Evolutionary conservation across 2,113 vertebrate genomes (phyloP).

Genomic region (Noturus placidus): DNA sequence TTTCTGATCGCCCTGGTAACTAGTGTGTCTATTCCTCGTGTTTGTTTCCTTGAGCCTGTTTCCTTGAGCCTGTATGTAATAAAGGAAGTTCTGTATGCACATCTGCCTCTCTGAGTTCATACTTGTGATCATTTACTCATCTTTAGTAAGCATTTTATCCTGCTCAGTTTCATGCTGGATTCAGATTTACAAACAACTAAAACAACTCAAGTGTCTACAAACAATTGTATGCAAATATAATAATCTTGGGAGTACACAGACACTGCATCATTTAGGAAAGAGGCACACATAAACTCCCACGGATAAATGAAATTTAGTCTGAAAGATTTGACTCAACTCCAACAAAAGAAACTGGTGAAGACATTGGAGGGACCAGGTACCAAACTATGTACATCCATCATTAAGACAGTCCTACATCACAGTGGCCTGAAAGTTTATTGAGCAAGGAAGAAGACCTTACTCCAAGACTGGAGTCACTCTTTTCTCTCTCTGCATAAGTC

Average conservation of each 20-base stretch:
- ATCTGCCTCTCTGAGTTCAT: too few species aligned
- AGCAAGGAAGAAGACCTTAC: not conserved
- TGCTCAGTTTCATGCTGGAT: not conserved
- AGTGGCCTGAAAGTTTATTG: too few species aligned
- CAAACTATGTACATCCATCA: not conserved
- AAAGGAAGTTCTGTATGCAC: too few species aligned
- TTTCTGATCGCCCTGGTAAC: too few species aligned
- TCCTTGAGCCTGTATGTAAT: too few species aligned
- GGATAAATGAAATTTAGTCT: not conserved
- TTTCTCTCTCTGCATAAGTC: not conserved
- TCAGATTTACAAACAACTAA: not conserved
- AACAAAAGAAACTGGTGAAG: not conserved
- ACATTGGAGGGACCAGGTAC: not conserved
- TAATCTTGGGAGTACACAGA: not conserved
- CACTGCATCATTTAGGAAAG: not conserved
- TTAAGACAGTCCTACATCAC: too few species aligned
- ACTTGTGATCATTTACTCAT: not conserved
- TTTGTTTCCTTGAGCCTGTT: too few species aligned
- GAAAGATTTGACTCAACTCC: not conserved
- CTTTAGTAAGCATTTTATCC: not conserved
- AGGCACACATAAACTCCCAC: not conserved
- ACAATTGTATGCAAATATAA: not conserved
- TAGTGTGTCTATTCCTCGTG: too few species aligned
- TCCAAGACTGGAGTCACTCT: not conserved
- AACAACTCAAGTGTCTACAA: not conserved